Evolutionary conservation across 2,888 invertebrate species (phyloP).

Genomic region (Drosophila lacicola): DNA sequence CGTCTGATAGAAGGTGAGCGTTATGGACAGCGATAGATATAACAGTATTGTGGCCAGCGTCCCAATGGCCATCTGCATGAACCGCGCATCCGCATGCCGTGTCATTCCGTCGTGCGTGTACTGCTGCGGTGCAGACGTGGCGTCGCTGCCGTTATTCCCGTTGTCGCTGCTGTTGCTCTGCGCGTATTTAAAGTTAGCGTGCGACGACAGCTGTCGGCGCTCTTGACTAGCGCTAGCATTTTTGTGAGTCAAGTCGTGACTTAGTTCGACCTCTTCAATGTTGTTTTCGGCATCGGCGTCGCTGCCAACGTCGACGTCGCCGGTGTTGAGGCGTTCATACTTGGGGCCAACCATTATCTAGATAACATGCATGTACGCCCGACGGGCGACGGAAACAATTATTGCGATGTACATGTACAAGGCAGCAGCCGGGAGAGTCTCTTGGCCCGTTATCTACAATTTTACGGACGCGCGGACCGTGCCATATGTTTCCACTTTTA

Average conservation of each 20-base stretch:
- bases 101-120: constrained; percentile 40
- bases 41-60: constrained; percentile 88
- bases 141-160: constrained; percentile 45
- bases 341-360: constrained; percentile 76
- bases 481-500: constrained; percentile 52
- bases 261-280: constrained; percentile 81
- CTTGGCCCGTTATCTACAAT: constrained; percentile 38
- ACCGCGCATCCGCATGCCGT: constrained; percentile 63
- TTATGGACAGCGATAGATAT: constrained; percentile 96
- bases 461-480: constrained; percentile 34
- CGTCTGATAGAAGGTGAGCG: constrained; percentile 98
- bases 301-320: constrained; percentile 43
- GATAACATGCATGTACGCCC: constrained; percentile 47
- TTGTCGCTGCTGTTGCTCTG: constrained; percentile 24
- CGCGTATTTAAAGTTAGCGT: constrained; percentile 61
- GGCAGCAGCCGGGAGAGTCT: constrained; percentile 9
- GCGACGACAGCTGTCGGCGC: constrained; percentile 34
- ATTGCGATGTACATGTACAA: constrained; percentile 39
- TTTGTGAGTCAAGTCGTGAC: constrained; percentile 43
- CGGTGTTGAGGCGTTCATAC: constrained; percentile 82
- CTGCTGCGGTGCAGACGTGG: constrained; percentile 48
- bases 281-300: constrained; percentile 64
- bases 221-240: constrained; percentile 33
- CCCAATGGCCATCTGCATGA: constrained; percentile 84
- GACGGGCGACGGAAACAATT: constrained; percentile 23